phyloP scores from a whole-genome alignment of 2,797 vertebrate genomes.

The Zenarchopterus dispar region DNA sequence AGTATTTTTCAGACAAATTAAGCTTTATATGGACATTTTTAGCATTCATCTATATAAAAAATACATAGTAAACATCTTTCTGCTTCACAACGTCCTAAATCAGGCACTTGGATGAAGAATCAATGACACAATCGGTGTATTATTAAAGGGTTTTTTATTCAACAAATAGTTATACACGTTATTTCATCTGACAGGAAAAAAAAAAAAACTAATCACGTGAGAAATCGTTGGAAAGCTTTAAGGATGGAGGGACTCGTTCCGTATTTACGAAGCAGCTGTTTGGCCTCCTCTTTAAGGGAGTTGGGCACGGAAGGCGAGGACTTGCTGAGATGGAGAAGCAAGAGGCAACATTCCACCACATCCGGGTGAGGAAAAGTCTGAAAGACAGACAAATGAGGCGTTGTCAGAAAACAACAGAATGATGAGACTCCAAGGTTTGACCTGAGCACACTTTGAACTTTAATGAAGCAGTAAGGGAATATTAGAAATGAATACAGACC shows the following conservation, averaged over 20 bases:
- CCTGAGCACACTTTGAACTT: no score
- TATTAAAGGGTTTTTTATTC: constrained; percentile 37
- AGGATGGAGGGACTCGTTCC: constrained; percentile 27
- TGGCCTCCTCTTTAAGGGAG: constrained; percentile 71
- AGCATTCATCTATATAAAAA: not conserved
- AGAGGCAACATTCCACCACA: constrained; percentile 91
- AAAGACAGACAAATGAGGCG: not conserved
- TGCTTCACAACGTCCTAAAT: not conserved
- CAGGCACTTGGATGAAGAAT: no score
- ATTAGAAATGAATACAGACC: no score
- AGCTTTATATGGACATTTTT: not conserved
- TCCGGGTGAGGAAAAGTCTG: constrained; percentile 89
- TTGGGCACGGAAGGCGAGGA: constrained; percentile 57
- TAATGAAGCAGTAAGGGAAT: no score
- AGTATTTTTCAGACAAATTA: not conserved
- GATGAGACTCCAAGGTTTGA: no score
- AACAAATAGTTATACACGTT: constrained; percentile 40
- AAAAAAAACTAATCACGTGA: constrained; percentile 17
- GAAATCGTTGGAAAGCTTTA: constrained; percentile 58
- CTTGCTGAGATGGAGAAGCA: constrained; percentile 82
- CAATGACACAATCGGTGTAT: constrained; percentile 2
- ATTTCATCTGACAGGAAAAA: not conserved
- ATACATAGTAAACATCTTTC: not conserved
- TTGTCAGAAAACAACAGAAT: no score
- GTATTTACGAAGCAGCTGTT: constrained; percentile 80